Conservation (phyloP, 2,113 vertebrate species). For the Pseudopipra pipra region DNA sequence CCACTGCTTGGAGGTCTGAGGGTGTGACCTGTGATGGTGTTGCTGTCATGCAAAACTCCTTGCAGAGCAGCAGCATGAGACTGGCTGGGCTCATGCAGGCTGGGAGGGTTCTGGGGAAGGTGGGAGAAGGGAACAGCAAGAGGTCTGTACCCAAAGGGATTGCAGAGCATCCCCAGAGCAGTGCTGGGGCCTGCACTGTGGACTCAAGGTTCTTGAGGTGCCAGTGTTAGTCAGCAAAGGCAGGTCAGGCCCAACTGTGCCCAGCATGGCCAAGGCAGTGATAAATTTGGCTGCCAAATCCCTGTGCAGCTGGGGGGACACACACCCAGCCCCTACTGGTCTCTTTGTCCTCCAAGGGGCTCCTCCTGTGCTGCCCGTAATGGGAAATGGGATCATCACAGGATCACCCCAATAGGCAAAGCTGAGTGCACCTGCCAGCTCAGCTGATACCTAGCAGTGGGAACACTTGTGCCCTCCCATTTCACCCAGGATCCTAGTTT, state of each 20-base stretch:
- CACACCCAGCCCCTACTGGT: background rate
- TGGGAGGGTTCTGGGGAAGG: background rate
- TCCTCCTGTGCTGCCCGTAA: background rate
- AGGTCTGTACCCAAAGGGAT: background rate
- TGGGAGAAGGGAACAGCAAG: background rate
- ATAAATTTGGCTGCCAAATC: background rate
- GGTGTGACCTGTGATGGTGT: too few species aligned
- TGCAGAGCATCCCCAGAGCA: background rate
- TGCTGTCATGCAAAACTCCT: background rate
- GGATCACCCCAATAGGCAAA: background rate
- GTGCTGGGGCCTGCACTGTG: background rate
- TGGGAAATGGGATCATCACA: background rate
- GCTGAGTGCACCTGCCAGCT: background rate
- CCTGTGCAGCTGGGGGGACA: accelerated
- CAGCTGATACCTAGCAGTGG: background rate
- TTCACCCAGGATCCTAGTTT: background rate
- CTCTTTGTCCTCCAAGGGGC: background rate
- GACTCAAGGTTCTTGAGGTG: background rate
- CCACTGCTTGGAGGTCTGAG: background rate
- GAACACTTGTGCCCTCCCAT: background rate
- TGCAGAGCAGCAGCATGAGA: background rate
- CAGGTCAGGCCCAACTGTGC: background rate
- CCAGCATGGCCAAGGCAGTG: background rate
- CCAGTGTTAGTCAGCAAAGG: background rate
- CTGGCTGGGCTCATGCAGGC: background rate